phyloP scores from a whole-genome alignment of 2,113 vertebrate genomes.

The Serilophus lunatus region DNA sequence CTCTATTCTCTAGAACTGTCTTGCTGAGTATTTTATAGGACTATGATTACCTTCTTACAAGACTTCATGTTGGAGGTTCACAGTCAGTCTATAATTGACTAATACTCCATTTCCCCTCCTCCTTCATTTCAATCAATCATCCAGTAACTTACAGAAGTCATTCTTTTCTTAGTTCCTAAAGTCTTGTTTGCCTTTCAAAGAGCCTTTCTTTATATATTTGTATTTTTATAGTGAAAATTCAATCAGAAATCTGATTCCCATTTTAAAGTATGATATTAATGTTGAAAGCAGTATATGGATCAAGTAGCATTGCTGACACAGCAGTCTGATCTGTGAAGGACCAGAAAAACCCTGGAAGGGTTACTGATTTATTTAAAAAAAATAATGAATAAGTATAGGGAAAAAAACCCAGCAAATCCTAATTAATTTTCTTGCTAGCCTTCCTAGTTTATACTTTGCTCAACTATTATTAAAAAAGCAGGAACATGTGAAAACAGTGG shows the following conservation, averaged over 20 bases:
- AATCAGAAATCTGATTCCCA: neutral
- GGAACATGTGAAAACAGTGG: neutral
- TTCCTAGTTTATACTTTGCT: neutral
- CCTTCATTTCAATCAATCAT: neutral
- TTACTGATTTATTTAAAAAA: neutral
- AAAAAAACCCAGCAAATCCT: accelerated
- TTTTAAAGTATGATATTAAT: neutral
- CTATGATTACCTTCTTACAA: neutral
- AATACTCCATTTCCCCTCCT: neutral
- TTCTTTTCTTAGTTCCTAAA: neutral
- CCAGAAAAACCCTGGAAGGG: neutral
- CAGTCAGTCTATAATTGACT: neutral
- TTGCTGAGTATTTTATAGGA: neutral
- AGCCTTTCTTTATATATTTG: neutral
- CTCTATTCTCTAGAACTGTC: neutral
- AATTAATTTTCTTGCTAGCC: neutral
- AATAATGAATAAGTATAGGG: neutral
- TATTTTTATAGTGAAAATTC: neutral
- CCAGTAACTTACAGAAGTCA: neutral
- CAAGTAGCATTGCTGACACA: neutral
- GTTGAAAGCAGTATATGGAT: neutral
- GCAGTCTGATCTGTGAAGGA: neutral
- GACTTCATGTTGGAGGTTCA: neutral
- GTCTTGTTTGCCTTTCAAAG: neutral
- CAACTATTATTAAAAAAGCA: neutral